Base-by-base conservation (phyloP, 1,140 invertebrate species). In the Cephus cinctus region DNA sequence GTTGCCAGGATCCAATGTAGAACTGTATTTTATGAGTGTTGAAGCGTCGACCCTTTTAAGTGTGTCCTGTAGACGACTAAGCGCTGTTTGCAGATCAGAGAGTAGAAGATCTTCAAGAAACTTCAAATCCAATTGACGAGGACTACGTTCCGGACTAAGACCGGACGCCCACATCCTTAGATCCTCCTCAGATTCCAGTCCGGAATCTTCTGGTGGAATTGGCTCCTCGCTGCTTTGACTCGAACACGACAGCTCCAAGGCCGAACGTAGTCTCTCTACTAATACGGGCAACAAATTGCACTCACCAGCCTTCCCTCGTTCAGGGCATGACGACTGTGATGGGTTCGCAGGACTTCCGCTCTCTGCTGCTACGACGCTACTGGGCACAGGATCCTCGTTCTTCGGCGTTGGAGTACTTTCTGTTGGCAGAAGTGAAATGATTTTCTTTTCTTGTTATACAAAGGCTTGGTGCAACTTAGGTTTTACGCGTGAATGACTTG, bases 61-160 rank as follows among this genome's bases (percentile, higher is more conserved):
- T 0, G 87, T 89, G 22, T 81, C 81, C 50, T 87, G 83, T 8
- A 94, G 77, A 43, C 86, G 82, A 15, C 80, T 81, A 3, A 94
- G 73, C 0, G 89, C 89, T 32, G 81, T 82, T 54, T 89, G 86
- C 8, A 94, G 90, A 65, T 94, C 90, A 2, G 81, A 81, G 16
- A 92, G 78, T 0, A 92, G 78, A 6, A 78, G 50, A 4, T 73
- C 69, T 41, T 73, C 67, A n/a, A 71, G 45, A 36, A 69, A 70
- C 50, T 73, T 70, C 8, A 71, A 43, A 38, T 76, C 65, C 25
- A 67, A 54, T 18, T 56, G n/a, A n/a, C n/a, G n/a, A n/a, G n/a
- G n/a, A n/a, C n/a, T n/a, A n/a, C n/a, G n/a, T n/a, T n/a, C n/a
- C n/a, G n/a, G n/a, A n/a, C n/a, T 5, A 57, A 53, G 15, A 39